These are phyloP conservation scores for Diachasmimorpha longicaudata DNA, from an alignment of 1,140 invertebrate species.

Conservation along the genomic window DNA sequence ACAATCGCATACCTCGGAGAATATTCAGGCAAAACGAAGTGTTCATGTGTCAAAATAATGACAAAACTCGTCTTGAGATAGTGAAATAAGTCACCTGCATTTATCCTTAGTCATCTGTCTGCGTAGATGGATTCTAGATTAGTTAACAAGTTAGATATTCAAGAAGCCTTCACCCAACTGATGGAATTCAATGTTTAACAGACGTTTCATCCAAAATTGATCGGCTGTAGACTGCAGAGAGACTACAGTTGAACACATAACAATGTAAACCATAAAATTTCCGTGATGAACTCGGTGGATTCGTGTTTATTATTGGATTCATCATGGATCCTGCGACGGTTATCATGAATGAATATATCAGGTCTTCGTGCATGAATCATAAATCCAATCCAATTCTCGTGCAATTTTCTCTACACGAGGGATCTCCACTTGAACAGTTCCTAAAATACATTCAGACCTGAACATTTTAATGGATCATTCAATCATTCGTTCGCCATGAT, in stretches of 20 bases:
- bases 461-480: not conserved
- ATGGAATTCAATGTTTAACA: no score
- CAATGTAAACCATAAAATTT: not conserved
- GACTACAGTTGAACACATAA: not conserved
- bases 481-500: not conserved
- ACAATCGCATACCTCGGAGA: not conserved
- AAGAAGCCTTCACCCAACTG: no score
- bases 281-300: not conserved
- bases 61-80: not conserved
- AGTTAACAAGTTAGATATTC: no score
- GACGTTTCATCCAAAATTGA: no score
- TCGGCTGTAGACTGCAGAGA: not conserved
- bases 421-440: not conserved
- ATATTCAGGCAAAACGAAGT: not conserved
- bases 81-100: not conserved
- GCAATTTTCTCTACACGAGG: not conserved
- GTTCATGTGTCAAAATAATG: not conserved
- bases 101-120: not conserved
- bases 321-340: not conserved
- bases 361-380: not conserved
- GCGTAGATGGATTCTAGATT: not conserved
- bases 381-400: no score
- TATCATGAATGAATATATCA: not conserved
- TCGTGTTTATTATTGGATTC: not conserved
- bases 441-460: not conserved